Evolutionary conservation across 2,888 invertebrate species (phyloP), one percentile per base, ranked within the genome.

Genomic region (Lasioglossum villosulum): DNA sequence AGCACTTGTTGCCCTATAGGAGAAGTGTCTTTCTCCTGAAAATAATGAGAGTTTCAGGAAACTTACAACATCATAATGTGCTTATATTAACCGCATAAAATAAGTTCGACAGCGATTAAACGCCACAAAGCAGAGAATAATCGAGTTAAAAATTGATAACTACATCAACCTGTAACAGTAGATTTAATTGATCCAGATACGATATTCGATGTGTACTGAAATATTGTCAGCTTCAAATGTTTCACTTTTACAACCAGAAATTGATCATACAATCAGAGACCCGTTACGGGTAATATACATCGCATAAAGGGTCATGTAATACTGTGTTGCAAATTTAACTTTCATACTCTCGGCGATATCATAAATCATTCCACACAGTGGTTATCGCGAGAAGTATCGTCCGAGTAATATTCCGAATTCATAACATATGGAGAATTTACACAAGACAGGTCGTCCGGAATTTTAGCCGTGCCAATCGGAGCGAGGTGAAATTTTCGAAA

Each of bases 401-500:
- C 48, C 42, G 34, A 10, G 30, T n/a, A 39, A 27, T 16, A 74
- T 72, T 66, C n/a, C 10, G 23, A 74, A 78, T 82, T 72, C 75
- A 52, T 34, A 76, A 71, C 63, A 77, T 59, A 34, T 4, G 16
- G 4, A 34, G 59, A 59, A 45, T 73, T 56, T 27, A 27, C 70
- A 39, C 3, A 45, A 30, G 81, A 37, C 34, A 66, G 30, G 78
- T 45, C 23, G 19, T 37, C 30, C 39, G 45, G 71, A 83, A 74
- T 80, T 80, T 56, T 6, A 12, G 23, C 19, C 37, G 34, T 66
- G 34, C n/a, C 37, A 66, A 75, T 27, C 75, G 27, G n/a, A 30
- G 16, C 39, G 45, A n/a, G 48, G 68, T 34, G 68, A 39, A 85
- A 75, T 82, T 88, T 86, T 71, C 76, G 59, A 83, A 84, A 70